Conservation (phyloP, 1,140 invertebrate species). For the Heliconius himera region DNA sequence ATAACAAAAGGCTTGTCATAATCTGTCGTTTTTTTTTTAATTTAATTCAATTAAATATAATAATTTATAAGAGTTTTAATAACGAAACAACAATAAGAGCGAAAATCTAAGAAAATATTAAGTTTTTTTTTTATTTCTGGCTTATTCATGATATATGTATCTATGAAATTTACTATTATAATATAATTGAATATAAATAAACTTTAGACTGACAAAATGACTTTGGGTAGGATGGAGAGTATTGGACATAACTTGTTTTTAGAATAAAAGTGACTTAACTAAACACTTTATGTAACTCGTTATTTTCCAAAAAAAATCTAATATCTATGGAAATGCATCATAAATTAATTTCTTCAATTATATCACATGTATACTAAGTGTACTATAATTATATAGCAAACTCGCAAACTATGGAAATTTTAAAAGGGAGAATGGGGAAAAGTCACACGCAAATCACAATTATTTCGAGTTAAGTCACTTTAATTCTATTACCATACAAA, state of each 20-base stretch:
- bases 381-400: not conserved
- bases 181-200: not conserved
- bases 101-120: constrained; percentile 9
- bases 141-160: not conserved
- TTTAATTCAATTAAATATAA: not conserved
- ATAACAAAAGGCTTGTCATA: constrained; percentile 9
- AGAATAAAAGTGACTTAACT: not conserved
- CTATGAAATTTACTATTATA: not conserved
- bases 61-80: not conserved
- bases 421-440: not conserved
- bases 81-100: not conserved
- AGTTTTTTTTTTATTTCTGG: not conserved
- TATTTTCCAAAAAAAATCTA: not conserved
- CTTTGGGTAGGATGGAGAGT: not conserved
- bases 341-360: not conserved
- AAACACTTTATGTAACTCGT: not conserved
- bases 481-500: not conserved
- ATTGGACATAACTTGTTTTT: not conserved
- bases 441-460: not conserved
- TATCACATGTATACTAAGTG: not conserved
- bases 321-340: not conserved
- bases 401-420: too few relatives aligned
- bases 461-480: not conserved
- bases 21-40: not conserved
- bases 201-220: not conserved